Evolutionary conservation across 2,888 invertebrate genomes (phyloP).

Genomic region (Chydorus sphaericus): DNA sequence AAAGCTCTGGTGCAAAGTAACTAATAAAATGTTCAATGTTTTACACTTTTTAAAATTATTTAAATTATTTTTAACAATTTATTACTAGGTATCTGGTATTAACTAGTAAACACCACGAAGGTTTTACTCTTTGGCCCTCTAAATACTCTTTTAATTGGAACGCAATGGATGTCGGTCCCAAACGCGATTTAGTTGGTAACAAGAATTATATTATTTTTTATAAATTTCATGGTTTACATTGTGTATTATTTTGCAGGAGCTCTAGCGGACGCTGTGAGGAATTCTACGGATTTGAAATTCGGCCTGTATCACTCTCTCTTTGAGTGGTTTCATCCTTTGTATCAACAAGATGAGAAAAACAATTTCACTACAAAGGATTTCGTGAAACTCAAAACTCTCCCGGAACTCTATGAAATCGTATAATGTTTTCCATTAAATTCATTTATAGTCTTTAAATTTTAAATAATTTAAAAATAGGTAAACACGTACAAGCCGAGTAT

Average conservation of each 20-base stretch:
- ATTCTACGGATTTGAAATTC: slow-evolving; percentile 46
- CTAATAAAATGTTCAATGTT: no score
- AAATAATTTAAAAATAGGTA: not conserved
- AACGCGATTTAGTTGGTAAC: slow-evolving; percentile 54
- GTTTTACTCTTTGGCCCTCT: slow-evolving; percentile 72
- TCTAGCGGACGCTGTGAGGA: slow-evolving; percentile 49
- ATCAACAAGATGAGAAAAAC: slow-evolving; percentile 41
- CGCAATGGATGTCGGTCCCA: slow-evolving; percentile 58
- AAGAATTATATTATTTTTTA: not conserved
- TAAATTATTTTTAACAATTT: slow-evolving; percentile 18
- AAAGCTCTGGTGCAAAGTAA: slow-evolving; percentile 72
- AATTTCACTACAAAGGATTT: slow-evolving; percentile 13
- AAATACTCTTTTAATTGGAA: slow-evolving; percentile 72
- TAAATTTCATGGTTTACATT: not conserved
- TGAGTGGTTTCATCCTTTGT: slow-evolving; percentile 79
- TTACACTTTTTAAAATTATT: not conserved
- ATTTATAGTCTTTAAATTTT: no score
- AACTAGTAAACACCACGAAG: slow-evolving; percentile 81
- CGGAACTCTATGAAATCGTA: slow-evolving; percentile 14
- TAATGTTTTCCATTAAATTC: not conserved
- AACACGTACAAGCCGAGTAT: slow-evolving; percentile 39
- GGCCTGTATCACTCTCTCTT: slow-evolving; percentile 74
- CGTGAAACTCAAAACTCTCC: slow-evolving; percentile 10
- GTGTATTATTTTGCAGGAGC: slow-evolving; percentile 35
- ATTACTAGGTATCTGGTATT: slow-evolving; percentile 53